These are phyloP conservation scores for Drosophila pegasa DNA, from an alignment of 2,888 invertebrate species.

Conservation along the genomic window DNA sequence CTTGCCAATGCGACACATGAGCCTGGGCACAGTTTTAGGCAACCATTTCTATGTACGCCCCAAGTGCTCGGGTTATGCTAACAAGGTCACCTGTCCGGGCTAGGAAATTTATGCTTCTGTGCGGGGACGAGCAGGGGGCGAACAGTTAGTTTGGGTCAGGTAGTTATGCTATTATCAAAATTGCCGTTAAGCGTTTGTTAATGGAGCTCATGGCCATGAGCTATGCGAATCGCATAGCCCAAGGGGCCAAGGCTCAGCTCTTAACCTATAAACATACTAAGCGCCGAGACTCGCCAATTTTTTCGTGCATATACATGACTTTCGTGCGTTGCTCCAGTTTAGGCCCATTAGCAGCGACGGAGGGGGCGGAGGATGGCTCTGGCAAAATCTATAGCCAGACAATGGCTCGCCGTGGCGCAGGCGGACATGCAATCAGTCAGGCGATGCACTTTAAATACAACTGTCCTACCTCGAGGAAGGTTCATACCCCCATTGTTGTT, in stretches of 20 bases:
- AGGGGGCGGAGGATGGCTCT: slow-evolving; percentile 7
- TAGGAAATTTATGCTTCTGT: slow-evolving; percentile 3
- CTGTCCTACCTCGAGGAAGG: slow-evolving; percentile 38
- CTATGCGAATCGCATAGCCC: slow-evolving; percentile 49
- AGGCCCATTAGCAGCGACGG: slow-evolving; percentile 52
- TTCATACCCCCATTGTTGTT: slow-evolving; percentile 26
- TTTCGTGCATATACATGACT: slow-evolving; percentile 72
- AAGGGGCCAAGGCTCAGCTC: slow-evolving; percentile 77
- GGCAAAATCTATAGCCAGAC: slow-evolving; percentile 45
- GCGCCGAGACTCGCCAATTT: slow-evolving; percentile 20
- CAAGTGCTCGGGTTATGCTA: slow-evolving; percentile 23
- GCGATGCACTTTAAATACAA: slow-evolving; percentile 71
- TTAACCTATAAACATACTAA: slow-evolving; percentile 77
- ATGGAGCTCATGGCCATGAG: slow-evolving; percentile 59
- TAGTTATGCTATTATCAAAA: slow-evolving; percentile 76
- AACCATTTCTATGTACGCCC: not conserved
- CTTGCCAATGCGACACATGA: not conserved
- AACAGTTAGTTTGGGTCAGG: not conserved
- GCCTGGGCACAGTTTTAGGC: not conserved
- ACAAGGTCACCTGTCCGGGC: slow-evolving; percentile 70
- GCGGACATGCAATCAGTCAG: slow-evolving; percentile 79
- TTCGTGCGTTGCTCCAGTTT: slow-evolving; percentile 80
- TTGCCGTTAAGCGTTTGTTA: slow-evolving; percentile 64
- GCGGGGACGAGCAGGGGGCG: not conserved
- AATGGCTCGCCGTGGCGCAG: slow-evolving; percentile 51